Percentiles rank a stretch among this genome's conserved stretches.
phyloP scores from a whole-genome alignment of 2,888 invertebrate species.

The Tetropium fuscum region DNA sequence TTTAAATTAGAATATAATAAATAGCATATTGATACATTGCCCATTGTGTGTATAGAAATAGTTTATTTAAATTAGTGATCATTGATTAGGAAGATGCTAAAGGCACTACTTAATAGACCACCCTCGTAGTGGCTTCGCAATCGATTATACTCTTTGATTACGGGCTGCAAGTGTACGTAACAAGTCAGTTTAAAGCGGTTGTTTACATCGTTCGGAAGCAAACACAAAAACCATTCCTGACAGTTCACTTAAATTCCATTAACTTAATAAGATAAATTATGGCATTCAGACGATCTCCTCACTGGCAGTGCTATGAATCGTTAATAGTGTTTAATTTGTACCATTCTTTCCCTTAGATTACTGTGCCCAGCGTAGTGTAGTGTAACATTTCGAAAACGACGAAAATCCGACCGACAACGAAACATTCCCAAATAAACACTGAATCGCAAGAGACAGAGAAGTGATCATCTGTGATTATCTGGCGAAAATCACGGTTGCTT shows the following conservation, averaged over 20 bases:
- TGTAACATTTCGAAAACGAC: conserved; percentile 34
- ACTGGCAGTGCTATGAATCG: conserved; percentile 6
- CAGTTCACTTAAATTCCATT: neutral
- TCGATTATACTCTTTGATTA: conserved; percentile 3
- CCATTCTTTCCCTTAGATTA: conserved; percentile 33
- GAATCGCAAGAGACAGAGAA: conserved; percentile 23
- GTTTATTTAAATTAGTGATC: no score
- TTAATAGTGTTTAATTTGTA: conserved; percentile 8
- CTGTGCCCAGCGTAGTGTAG: conserved; percentile 33
- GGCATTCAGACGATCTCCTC: conserved; percentile 5
- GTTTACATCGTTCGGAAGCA: neutral
- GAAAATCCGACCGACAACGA: conserved; percentile 40
- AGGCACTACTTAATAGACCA: no score
- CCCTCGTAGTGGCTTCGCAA: conserved; percentile 2
- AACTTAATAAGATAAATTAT: neutral
- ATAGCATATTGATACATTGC: no score
- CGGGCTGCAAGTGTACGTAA: neutral
- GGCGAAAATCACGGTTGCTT: conserved; percentile 33
- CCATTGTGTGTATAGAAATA: no score
- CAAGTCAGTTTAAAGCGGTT: conserved; percentile 4
- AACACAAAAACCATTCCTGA: neutral
- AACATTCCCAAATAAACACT: conserved; percentile 48
- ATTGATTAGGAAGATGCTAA: no score
- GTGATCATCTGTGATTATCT: conserved; percentile 37
- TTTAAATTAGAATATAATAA: no score